A percentile compares a stretch with the other conserved stretches of the same genome.
These are phyloP conservation scores for Upupa epops DNA, from an alignment of 2,113 vertebrate genomes.

Conservation along the genomic window DNA sequence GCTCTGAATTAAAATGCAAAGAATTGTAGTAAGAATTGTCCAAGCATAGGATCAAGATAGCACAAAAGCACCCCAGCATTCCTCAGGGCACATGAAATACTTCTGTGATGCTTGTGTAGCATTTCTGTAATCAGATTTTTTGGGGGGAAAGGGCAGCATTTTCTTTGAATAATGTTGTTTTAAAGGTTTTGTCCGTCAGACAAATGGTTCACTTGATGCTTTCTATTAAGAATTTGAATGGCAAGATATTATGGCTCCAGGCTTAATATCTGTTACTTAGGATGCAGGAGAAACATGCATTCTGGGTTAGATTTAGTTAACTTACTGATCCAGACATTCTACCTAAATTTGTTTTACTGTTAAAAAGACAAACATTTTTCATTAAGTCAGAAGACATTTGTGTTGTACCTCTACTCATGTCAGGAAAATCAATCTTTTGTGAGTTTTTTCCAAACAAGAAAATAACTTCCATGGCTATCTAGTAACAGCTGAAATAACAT, in stretches of 20 bases:
- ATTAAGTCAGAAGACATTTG: background rate
- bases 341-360: background rate
- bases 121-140: background rate
- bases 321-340: background rate
- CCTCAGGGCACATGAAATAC: no score
- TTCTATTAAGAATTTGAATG: background rate
- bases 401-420: background rate
- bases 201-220: background rate
- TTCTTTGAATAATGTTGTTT: background rate
- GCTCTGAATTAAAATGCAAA: background rate
- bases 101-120: background rate
- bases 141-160: background rate
- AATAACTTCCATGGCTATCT: background rate
- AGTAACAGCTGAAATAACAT: conserved; percentile 35
- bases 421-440: conserved; percentile 30
- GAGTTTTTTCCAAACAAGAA: conserved; percentile 4
- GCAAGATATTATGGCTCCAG: background rate
- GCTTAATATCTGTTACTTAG: background rate
- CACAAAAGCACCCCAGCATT: background rate
- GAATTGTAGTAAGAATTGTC: background rate
- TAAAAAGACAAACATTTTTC: background rate
- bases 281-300: background rate
- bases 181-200: background rate
- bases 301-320: background rate
- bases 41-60: background rate